These are phyloP conservation scores for Daphoenositta chrysoptera DNA, from an alignment of 2,113 vertebrate species.

Conservation along the genomic window DNA sequence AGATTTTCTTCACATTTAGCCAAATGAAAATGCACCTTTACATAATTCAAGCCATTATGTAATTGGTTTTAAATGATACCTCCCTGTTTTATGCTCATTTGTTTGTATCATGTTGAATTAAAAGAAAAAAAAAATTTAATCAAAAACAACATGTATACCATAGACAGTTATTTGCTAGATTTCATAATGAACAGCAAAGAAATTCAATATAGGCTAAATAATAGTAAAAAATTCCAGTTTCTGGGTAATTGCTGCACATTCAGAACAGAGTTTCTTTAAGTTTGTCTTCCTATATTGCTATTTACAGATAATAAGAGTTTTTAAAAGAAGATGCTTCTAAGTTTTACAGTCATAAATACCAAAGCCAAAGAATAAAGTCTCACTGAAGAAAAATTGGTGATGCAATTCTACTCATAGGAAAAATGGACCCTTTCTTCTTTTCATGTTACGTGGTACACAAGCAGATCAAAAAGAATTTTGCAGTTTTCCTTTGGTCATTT, in stretches of 20 bases:
- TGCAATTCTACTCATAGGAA: neutral
- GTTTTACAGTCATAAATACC: neutral
- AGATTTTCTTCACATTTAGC: neutral
- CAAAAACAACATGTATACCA: neutral
- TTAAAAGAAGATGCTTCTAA: neutral
- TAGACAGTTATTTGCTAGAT: neutral
- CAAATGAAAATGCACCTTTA: neutral
- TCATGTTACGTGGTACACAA: neutral
- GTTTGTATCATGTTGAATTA: neutral
- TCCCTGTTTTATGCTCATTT: neutral
- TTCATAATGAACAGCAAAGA: neutral
- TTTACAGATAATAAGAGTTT: neutral
- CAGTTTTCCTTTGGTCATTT: neutral
- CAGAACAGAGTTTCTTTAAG: neutral
- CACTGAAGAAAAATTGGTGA: neutral
- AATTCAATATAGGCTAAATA: neutral
- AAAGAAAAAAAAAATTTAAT: neutral
- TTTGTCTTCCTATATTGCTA: neutral
- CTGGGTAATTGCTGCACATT: neutral
- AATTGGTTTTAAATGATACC: neutral
- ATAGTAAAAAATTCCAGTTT: neutral
- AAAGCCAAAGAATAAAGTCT: neutral
- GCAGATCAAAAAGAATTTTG: neutral
- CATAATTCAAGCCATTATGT: neutral
- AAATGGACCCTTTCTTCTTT: neutral